These are phyloP conservation scores for Nemurella pictetii DNA, from an alignment of 2,888 invertebrate genomes.

Conservation along the genomic window DNA sequence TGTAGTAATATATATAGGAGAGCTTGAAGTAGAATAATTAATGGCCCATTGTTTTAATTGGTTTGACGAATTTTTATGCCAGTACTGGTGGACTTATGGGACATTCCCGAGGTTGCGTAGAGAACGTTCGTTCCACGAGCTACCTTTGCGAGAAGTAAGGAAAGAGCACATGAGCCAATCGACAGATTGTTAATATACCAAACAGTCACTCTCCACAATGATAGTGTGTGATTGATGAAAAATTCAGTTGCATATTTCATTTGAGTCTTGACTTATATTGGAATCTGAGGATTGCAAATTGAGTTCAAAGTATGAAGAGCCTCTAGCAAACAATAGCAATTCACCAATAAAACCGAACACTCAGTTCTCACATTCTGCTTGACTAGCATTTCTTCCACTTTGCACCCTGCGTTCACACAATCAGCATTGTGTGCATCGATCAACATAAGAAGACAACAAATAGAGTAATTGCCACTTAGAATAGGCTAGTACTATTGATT, in stretches of 20 bases:
- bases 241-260: background rate
- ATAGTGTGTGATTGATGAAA: background rate
- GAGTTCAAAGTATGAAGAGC: background rate
- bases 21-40: too few species aligned
- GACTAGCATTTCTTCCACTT: too few species aligned
- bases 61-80: slow-evolving; percentile 55
- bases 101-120: slow-evolving; percentile 73
- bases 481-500: too few species aligned
- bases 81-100: slow-evolving; percentile 56
- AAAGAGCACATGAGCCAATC: slow-evolving; percentile 31
- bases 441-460: too few species aligned
- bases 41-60: background rate
- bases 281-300: background rate
- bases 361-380: background rate
- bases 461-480: too few species aligned
- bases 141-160: slow-evolving; percentile 77
- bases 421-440: too few species aligned
- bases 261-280: background rate
- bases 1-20: too few species aligned
- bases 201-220: background rate
- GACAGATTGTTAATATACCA: background rate
- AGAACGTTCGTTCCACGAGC: slow-evolving; percentile 78
- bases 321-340: background rate
- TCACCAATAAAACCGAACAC: background rate
- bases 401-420: too few species aligned